Percentiles rank a stretch among this genome's conserved stretches.
These are phyloP conservation scores for Dolomedes plantarius DNA, from an alignment of 2,888 invertebrate genomes.

Conservation along the genomic window DNA sequence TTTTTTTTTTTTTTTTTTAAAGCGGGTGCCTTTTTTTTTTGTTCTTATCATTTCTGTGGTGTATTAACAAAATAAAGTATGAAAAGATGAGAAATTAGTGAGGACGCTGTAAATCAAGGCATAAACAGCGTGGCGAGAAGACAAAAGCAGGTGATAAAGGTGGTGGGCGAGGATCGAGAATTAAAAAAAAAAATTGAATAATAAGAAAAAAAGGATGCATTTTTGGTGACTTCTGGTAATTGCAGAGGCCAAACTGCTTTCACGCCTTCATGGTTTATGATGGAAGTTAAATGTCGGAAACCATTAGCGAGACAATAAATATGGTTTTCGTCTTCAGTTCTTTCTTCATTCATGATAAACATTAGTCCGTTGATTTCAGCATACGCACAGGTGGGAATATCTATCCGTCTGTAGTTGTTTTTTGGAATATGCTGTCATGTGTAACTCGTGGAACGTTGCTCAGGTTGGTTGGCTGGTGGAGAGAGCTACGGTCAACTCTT, in stretches of 20 bases:
- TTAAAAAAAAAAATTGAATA: not conserved
- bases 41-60: not conserved
- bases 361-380: too few relatives aligned
- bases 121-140: constrained; percentile 5
- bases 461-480: too few relatives aligned
- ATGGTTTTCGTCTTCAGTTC: not conserved
- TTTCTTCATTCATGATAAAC: too few relatives aligned
- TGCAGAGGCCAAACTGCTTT: constrained; percentile 13
- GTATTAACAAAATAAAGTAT: not conserved
- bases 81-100: not conserved
- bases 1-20: too few relatives aligned
- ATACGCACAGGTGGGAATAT: too few relatives aligned
- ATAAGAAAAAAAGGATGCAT: not conserved
- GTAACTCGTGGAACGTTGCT: too few relatives aligned
- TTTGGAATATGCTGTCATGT: too few relatives aligned
- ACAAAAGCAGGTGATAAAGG: not conserved
- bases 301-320: constrained; percentile 14
- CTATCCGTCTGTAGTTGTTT: too few relatives aligned
- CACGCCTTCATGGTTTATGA: constrained; percentile 33
- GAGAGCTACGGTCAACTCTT: too few relatives aligned
- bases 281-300: not conserved
- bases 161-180: not conserved
- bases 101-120: constrained; percentile 16
- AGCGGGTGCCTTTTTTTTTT: not conserved
- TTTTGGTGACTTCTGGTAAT: constrained; percentile 17